Conservation (phyloP, 30 jellyfish, hydroid and myxozoan genomes). For the Cassiopea xamachana region DNA sequence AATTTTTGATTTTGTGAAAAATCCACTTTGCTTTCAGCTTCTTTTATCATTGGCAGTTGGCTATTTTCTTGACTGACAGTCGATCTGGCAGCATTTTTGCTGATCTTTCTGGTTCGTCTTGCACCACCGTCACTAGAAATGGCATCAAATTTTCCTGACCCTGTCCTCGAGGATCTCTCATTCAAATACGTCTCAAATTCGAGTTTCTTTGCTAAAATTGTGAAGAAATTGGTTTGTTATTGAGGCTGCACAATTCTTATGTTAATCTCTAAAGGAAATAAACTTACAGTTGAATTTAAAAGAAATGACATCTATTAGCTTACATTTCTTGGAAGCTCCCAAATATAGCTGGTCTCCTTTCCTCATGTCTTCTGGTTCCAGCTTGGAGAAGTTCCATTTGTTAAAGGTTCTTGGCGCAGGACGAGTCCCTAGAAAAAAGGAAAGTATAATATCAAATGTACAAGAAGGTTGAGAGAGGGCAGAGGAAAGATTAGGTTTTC, state of each 20-base stretch:
- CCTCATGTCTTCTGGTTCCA: conserved; percentile 85
- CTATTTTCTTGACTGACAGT: neutral
- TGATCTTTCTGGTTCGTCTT: conserved; percentile 14
- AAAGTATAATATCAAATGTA: neutral
- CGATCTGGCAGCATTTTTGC: neutral
- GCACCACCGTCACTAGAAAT: neutral
- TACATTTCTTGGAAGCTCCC: conserved; percentile 3
- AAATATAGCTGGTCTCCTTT: conserved; percentile 72
- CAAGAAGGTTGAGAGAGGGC: no score
- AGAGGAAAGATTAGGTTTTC: no score
- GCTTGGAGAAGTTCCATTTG: conserved; percentile 78
- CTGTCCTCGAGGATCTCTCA: conserved; percentile 1
- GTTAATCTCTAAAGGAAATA: neutral
- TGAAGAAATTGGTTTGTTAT: neutral
- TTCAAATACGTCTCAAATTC: conserved; percentile 13
- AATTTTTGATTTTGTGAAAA: neutral
- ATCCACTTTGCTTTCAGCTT: neutral
- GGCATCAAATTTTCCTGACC: neutral
- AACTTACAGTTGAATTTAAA: neutral
- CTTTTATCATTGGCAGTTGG: conserved; percentile 15
- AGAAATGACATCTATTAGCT: neutral
- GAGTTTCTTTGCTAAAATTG: conserved; percentile 6
- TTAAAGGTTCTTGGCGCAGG: conserved; percentile 83
- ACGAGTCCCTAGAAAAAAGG: conserved; percentile 61
- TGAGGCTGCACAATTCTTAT: no score